Evolutionary conservation across 2,888 invertebrate species (phyloP).

Genomic region (Dicyrtomina minuta): DNA sequence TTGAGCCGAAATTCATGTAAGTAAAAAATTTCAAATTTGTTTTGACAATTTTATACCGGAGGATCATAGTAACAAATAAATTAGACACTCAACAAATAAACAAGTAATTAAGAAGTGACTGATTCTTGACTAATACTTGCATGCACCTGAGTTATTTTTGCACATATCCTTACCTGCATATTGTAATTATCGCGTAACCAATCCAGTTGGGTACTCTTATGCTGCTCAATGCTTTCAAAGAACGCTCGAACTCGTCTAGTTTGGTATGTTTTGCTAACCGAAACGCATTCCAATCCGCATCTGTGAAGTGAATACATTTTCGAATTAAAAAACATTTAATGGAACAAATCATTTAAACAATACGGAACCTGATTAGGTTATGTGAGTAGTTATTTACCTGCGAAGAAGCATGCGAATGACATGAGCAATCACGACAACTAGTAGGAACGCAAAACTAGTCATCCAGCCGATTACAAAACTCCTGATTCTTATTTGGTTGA

Average conservation of each 20-base stretch:
- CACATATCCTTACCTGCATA: constrained; percentile 70
- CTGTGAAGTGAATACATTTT: constrained; percentile 27
- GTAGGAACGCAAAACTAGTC: constrained; percentile 76
- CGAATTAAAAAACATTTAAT: no score
- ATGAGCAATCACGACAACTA: constrained; percentile 76
- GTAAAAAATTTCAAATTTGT: background rate
- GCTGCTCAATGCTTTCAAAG: constrained; percentile 85
- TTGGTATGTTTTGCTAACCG: constrained; percentile 56
- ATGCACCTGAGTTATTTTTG: no score
- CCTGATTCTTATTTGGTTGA: constrained; percentile 78
- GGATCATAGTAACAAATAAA: background rate
- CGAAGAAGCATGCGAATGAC: constrained; percentile 69
- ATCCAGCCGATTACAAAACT: constrained; percentile 80
- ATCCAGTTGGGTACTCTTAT: constrained; percentile 85
- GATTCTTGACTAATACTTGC: no score
- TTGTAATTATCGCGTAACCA: constrained; percentile 87
- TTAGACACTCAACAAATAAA: background rate
- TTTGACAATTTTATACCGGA: background rate
- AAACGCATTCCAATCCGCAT: constrained; percentile 46
- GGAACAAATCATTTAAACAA: no score
- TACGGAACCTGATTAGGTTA: no score
- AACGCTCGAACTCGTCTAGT: constrained; percentile 82
- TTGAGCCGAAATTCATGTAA: background rate
- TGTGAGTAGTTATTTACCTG: constrained; percentile 61
- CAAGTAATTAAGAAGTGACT: background rate